Evolutionary conservation across 1,140 invertebrate genomes (phyloP).

Genomic region (Venturia canescens): DNA sequence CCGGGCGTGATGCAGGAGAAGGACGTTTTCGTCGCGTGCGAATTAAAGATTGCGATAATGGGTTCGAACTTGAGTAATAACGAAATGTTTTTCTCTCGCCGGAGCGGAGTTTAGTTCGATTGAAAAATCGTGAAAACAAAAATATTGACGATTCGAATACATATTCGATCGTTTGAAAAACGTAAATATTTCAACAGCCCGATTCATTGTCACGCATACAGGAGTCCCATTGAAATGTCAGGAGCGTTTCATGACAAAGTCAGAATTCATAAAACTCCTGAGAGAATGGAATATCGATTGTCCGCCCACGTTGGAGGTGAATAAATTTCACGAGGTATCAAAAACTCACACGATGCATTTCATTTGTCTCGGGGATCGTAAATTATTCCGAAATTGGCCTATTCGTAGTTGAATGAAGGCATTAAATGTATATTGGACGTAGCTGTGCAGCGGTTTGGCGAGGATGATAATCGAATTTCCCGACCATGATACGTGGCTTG

Average conservation of each 20-base stretch:
- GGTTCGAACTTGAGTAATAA: slow-evolving; percentile 31
- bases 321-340: slow-evolving; percentile 54
- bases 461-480: slow-evolving; percentile 45
- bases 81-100: no score
- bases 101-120: no score
- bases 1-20: slow-evolving; percentile 53
- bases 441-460: slow-evolving; percentile 51
- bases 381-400: background rate
- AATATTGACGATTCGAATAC: no score
- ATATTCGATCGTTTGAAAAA: no score
- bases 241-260: slow-evolving; percentile 53
- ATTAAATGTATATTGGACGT: background rate
- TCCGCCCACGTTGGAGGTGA: slow-evolving; percentile 49
- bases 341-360: background rate
- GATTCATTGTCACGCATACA: background rate
- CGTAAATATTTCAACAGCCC: no score
- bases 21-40: slow-evolving; percentile 53
- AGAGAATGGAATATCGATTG: slow-evolving; percentile 43
- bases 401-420: background rate
- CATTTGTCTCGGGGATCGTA: background rate
- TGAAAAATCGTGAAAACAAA: no score
- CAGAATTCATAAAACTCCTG: slow-evolving; percentile 51
- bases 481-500: slow-evolving; percentile 49
- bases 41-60: slow-evolving; percentile 53
- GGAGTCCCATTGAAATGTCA: slow-evolving; percentile 56